Conservation (phyloP, 1,140 invertebrate genomes). For the Aphelinus certus region DNA sequence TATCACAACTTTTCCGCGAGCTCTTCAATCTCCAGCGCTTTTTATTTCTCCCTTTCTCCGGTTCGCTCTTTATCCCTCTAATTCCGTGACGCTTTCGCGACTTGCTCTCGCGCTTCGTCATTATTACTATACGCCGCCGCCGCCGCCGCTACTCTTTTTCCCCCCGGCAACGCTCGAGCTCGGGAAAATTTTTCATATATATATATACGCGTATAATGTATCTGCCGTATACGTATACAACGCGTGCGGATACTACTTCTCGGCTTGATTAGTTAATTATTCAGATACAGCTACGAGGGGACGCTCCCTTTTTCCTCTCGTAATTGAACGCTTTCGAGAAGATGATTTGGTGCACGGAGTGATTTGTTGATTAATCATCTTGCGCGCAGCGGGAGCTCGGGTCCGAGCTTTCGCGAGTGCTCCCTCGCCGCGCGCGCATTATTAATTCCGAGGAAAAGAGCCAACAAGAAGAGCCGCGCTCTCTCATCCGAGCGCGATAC, state of each 20-base stretch:
- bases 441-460: too few relatives aligned
- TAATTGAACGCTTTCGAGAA: neutral
- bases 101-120: conserved; percentile 17
- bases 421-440: too few relatives aligned
- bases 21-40: conserved; percentile 40
- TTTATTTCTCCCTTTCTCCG: conserved; percentile 19
- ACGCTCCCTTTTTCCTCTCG: conserved; percentile 1
- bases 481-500: too few relatives aligned
- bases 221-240: conserved; percentile 3
- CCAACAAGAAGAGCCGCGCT: too few relatives aligned
- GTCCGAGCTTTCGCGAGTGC: neutral
- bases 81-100: neutral
- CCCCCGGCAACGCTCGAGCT: too few relatives aligned
- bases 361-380: conserved; percentile 5
- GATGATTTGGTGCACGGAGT: neutral
- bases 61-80: conserved; percentile 12
- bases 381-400: neutral
- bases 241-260: conserved; percentile 9
- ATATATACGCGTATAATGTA: neutral
- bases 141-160: neutral
- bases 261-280: conserved; percentile 25
- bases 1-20: conserved; percentile 40
- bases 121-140: conserved; percentile 7
- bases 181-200: conserved; percentile 4
- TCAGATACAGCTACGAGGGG: neutral